Evolutionary conservation across 2,888 invertebrate species (phyloP), one percentile per base, ranked within the genome.

Genomic region (Drosophila yooni): DNA sequence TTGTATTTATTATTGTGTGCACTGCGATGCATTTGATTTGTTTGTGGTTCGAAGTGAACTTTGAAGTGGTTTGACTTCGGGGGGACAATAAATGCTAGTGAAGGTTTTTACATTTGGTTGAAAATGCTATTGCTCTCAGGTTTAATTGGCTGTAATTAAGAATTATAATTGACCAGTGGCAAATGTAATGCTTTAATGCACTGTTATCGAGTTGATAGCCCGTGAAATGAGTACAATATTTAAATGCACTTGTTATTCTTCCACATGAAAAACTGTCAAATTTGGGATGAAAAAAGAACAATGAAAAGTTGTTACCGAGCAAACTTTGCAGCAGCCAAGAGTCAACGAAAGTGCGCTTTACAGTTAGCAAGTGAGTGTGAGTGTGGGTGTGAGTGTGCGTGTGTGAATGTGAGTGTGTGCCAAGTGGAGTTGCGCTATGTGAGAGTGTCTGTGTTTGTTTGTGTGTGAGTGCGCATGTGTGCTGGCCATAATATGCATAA

Each of bases 141-240:
- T 65, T 73, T 88, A 83, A 84, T 88, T 79, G 84, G 70, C 71
- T 71, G 79, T 79, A 88, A 86, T 88, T 86, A 81, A 81, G 76
- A 83, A 73, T 40, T 68, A 57, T 73, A 74, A 82, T 76, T 70
- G 62, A 38, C 46, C 29, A 36, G 10, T 52, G 53, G 38, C 58
- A 67, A 25, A 58, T 53, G 56, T 38, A 79, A 78, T 70, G 74
- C 74, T 51, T 69, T 62, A 78, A 76, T 70, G 66, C 70, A 67
- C 60, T 75, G 29, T 58, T 43, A 25, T 65, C 50, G 36, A 70
- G 38, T 43, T 61, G 76, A 51, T 52, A 56, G 65, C 13, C 61
- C 68, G 61, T 76, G 51, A 76, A 73, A 71, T 70, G 62, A 56
- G 56, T 36, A 33, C 51, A 53, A 53, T 53, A 50, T 58, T 21